These are phyloP conservation scores for Drosophila saltans DNA, from an alignment of 1,140 invertebrate genomes.

Conservation along the genomic window DNA sequence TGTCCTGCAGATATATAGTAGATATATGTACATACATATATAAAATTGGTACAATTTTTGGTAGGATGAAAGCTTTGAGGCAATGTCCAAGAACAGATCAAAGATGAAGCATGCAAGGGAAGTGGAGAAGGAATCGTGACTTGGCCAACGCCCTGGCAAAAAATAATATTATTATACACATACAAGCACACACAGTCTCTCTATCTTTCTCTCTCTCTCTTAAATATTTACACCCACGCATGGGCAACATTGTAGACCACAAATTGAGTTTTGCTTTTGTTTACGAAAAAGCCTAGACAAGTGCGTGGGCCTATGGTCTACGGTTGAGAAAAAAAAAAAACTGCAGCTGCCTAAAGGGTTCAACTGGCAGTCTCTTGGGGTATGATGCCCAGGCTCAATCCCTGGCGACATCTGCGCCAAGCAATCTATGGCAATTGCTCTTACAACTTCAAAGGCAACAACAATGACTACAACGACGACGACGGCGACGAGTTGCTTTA, in stretches of 20 bases:
- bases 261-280: slow-evolving; percentile 68
- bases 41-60: slow-evolving; percentile 4
- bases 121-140: slow-evolving; percentile 33
- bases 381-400: slow-evolving; percentile 17
- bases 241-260: slow-evolving; percentile 10
- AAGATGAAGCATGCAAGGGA: not conserved
- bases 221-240: slow-evolving; percentile 4
- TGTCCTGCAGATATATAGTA: not conserved
- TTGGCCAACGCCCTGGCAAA: slow-evolving; percentile 31
- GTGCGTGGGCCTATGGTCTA: slow-evolving; percentile 58
- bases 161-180: slow-evolving; percentile 30
- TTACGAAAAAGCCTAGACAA: slow-evolving; percentile 55
- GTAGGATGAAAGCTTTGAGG: not conserved
- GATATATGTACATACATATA: not conserved
- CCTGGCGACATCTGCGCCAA: slow-evolving; percentile 69
- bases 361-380: slow-evolving; percentile 17
- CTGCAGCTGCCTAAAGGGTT: slow-evolving; percentile 57
- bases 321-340: slow-evolving; percentile 1
- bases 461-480: slow-evolving; percentile 13
- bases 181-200: slow-evolving; percentile 19
- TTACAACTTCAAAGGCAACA: slow-evolving; percentile 14
- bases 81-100: slow-evolving; percentile 7
- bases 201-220: no score
- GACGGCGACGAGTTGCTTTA: slow-evolving; percentile 48
- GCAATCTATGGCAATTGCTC: slow-evolving; percentile 52